Conservation (phyloP, 2,113 vertebrate species). For the Potamarius usumacintae region DNA sequence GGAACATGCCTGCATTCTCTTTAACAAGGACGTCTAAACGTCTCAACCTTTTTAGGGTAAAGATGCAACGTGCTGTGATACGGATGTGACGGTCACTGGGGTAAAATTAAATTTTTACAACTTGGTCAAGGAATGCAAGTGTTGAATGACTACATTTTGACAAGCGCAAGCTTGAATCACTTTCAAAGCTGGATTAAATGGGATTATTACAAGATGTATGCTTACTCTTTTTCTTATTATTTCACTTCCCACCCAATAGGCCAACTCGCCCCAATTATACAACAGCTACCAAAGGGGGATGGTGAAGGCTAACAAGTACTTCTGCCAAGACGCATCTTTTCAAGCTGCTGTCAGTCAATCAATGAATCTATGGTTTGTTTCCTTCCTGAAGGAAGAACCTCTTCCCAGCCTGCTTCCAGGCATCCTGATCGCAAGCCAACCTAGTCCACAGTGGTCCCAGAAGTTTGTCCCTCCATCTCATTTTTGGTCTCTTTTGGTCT, state of each 20-base stretch:
- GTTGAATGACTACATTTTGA: neutral
- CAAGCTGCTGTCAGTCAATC: no score
- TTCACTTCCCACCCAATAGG: neutral
- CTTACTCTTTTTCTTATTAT: neutral
- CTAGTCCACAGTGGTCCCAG: no score
- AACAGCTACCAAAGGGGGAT: neutral
- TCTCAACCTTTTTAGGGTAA: neutral
- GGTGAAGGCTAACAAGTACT: neutral
- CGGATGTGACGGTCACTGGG: neutral
- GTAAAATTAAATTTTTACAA: neutral
- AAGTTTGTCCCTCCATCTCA: no score
- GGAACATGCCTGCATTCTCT: neutral
- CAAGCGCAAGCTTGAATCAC: neutral
- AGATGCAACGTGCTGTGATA: neutral
- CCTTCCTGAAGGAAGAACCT: no score
- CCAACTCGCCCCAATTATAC: no score
- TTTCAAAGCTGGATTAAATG: slow-evolving; percentile 10
- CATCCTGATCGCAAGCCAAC: no score
- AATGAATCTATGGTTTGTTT: no score
- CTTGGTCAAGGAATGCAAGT: neutral
- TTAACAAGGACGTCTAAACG: slow-evolving; percentile 4
- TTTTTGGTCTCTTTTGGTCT: no score
- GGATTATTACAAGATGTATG: neutral
- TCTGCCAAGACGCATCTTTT: neutral
- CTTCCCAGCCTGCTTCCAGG: no score